These are phyloP conservation scores for Eugnorisma glareosa DNA, from an alignment of 2,888 invertebrate genomes.

Conservation along the genomic window DNA sequence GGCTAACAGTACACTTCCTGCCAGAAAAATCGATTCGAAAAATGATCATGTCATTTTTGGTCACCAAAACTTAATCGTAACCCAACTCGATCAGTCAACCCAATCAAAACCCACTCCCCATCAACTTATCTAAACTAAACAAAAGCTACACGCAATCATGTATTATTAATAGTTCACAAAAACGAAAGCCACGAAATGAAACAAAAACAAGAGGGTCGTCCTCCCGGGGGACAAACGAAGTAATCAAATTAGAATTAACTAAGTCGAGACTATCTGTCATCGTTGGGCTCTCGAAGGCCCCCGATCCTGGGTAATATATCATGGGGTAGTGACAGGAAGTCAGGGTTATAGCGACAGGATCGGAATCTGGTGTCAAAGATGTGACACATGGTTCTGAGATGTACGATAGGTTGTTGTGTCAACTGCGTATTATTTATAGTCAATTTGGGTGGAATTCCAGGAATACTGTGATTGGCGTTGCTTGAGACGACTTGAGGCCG, in stretches of 20 bases:
- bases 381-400: slow-evolving; percentile 56
- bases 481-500: background rate
- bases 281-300: slow-evolving; percentile 64
- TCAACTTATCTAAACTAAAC: slow-evolving; percentile 41
- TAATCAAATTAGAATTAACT: slow-evolving; percentile 83
- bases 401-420: slow-evolving; percentile 49
- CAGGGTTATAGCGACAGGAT: slow-evolving; percentile 65
- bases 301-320: slow-evolving; percentile 73
- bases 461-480: background rate
- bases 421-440: slow-evolving; percentile 33
- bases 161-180: slow-evolving; percentile 58
- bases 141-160: slow-evolving; percentile 53
- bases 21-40: background rate
- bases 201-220: slow-evolving; percentile 63
- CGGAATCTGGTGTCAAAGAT: slow-evolving; percentile 61
- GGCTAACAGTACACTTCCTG: background rate
- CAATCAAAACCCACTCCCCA: slow-evolving; percentile 34
- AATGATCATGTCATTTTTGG: background rate
- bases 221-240: slow-evolving; percentile 63
- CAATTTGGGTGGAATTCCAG: slow-evolving; percentile 24
- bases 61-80: background rate
- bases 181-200: slow-evolving; percentile 39
- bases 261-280: slow-evolving; percentile 82
- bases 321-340: slow-evolving; percentile 76
- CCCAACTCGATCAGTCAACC: background rate